Percentiles rank a stretch among this genome's conserved stretches.
Conservation (phyloP, 2,797 vertebrate species). For the Discoglossus pictus region DNA sequence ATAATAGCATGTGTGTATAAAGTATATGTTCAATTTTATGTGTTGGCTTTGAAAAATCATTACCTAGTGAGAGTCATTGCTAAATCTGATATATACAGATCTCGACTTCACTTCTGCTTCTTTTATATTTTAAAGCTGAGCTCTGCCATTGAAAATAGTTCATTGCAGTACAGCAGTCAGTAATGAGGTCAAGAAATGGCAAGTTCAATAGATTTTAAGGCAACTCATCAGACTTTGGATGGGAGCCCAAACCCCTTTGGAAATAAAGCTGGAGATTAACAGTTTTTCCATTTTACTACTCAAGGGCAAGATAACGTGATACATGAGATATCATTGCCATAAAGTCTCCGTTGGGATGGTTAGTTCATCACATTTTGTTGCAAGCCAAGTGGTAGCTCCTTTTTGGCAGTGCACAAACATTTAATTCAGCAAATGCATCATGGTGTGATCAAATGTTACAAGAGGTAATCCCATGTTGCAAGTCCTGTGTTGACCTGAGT, state of each 20-base stretch:
- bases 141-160: conserved; percentile 28
- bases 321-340: conserved; percentile 35
- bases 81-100: conserved; percentile 42
- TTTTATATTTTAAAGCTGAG: conserved; percentile 27
- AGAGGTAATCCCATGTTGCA: neutral
- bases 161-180: conserved; percentile 46
- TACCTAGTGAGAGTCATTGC: conserved; percentile 35
- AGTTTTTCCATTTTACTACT: conserved; percentile 56
- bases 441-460: conserved; percentile 38
- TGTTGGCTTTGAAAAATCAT: conserved; percentile 46
- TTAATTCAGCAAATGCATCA: conserved; percentile 51
- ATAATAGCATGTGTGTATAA: conserved; percentile 22
- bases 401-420: conserved; percentile 2
- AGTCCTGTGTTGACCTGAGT: neutral
- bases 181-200: conserved; percentile 49
- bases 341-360: conserved; percentile 23
- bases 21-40: conserved; percentile 38
- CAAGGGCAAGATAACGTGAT: conserved; percentile 52
- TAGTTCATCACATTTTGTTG: conserved; percentile 16
- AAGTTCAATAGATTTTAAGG: conserved; percentile 59
- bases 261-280: conserved; percentile 57
- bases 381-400: conserved; percentile 27
- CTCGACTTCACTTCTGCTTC: conserved; percentile 15
- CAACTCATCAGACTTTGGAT: conserved; percentile 56
- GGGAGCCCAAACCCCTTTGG: conserved; percentile 51